phyloP scores from a whole-genome alignment of 1,140 invertebrate species.

The Lithobius niger region DNA sequence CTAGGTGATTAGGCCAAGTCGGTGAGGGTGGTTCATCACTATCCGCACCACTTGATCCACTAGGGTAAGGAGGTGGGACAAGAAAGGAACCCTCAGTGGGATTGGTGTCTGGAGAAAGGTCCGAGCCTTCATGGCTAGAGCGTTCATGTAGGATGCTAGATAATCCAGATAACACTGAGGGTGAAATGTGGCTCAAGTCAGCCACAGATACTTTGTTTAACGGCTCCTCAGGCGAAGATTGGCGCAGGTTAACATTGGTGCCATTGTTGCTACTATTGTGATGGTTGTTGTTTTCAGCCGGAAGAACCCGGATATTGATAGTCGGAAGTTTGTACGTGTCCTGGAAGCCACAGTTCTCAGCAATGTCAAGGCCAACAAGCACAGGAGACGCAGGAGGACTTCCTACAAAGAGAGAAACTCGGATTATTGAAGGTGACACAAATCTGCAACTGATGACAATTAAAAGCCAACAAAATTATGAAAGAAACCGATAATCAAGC shows the following conservation, averaged over 20 bases:
- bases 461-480: neutral
- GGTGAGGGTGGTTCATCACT: neutral
- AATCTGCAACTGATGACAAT: neutral
- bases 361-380: neutral
- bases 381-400: neutral
- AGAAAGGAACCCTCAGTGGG: neutral
- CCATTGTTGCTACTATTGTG: neutral
- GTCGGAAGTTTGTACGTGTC: neutral
- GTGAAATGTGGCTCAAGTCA: conserved; percentile 13
- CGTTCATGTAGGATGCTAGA: neutral
- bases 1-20: neutral
- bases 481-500: neutral
- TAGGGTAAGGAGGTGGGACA: neutral
- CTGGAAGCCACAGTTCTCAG: neutral
- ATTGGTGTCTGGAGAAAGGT: neutral
- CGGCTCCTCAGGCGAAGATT: conserved; percentile 19
- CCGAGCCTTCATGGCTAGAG: neutral
- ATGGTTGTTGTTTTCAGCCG: neutral
- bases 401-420: conserved; percentile 1
- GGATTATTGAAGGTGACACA: neutral
- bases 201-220: conserved; percentile 19
- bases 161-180: neutral
- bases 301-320: too few species aligned
- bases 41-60: neutral
- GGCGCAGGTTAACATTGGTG: conserved; percentile 17